A percentile compares a stretch with the other conserved stretches of the same genome.
Conservation (phyloP, 2,797 vertebrate species). For the Denticeps clupeoides region DNA sequence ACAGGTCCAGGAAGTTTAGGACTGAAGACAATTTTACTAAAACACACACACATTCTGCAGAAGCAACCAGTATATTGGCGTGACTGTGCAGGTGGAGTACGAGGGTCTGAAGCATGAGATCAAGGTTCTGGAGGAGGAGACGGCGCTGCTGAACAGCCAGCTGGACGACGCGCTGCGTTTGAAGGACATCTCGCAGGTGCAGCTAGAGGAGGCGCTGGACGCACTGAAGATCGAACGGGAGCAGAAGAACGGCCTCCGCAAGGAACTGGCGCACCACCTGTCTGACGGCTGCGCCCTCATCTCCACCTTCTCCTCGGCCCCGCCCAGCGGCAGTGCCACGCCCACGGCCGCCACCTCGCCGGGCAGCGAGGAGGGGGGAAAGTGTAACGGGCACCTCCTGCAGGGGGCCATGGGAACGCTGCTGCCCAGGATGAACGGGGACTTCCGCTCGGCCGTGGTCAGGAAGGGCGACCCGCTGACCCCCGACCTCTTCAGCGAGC, state of each 20-base stretch:
- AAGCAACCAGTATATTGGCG: no score
- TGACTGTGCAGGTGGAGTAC: slow-evolving; percentile 88
- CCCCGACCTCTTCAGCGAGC: slow-evolving; percentile 84
- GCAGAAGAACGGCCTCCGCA: slow-evolving; percentile 80
- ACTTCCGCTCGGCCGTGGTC: slow-evolving; percentile 53
- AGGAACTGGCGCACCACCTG: slow-evolving; percentile 86
- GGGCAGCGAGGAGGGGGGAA: slow-evolving; percentile 39
- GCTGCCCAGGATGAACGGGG: slow-evolving; percentile 61
- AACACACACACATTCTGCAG: no score
- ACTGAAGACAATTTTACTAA: no score
- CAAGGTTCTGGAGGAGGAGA: slow-evolving; percentile 89
- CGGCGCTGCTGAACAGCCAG: slow-evolving; percentile 78
- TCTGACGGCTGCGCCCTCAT: slow-evolving; percentile 67
- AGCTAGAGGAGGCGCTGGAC: slow-evolving; percentile 88
- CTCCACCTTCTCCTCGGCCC: slow-evolving; percentile 70
- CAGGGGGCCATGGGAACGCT: slow-evolving; percentile 57
- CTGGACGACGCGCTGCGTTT: slow-evolving; percentile 81
- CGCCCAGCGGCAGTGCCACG: slow-evolving; percentile 62
- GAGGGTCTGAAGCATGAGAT: slow-evolving; percentile 96
- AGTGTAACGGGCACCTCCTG: slow-evolving; percentile 50
- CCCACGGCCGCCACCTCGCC: slow-evolving; percentile 56
- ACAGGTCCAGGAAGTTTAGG: no score
- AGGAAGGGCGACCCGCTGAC: slow-evolving; percentile 66
- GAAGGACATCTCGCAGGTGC: slow-evolving; percentile 82
- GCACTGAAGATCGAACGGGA: slow-evolving; percentile 86